Conservation (phyloP, 2,113 vertebrate genomes). For the Electrona antarctica region DNA sequence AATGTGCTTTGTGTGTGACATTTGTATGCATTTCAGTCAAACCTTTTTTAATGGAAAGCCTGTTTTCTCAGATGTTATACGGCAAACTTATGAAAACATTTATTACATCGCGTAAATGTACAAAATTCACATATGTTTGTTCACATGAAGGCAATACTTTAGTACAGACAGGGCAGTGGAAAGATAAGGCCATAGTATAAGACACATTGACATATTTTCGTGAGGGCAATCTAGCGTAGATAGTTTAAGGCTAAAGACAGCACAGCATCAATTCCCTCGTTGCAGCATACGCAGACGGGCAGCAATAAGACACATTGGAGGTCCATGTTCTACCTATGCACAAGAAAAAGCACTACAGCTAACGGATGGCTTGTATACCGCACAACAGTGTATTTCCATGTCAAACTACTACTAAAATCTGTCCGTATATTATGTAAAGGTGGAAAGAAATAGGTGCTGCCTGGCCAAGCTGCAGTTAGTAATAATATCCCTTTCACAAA, state of each 20-base stretch:
- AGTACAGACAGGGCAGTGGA: slow-evolving; percentile 44
- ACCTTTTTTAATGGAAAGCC: slow-evolving; percentile 42
- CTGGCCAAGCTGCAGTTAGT: slow-evolving; percentile 11
- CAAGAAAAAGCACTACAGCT: slow-evolving; percentile 9
- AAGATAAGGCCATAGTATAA: slow-evolving; percentile 58
- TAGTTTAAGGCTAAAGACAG: slow-evolving; percentile 6
- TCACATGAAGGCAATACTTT: slow-evolving; percentile 57
- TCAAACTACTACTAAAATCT: slow-evolving; percentile 18
- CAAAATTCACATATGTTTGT: slow-evolving; percentile 72
- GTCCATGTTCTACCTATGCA: slow-evolving; percentile 7
- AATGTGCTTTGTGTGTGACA: slow-evolving; percentile 61
- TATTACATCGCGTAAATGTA: slow-evolving; percentile 76
- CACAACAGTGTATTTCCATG: slow-evolving; percentile 16
- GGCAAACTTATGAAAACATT: slow-evolving; percentile 72
- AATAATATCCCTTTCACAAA: neutral
- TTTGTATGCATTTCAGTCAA: slow-evolving; percentile 71
- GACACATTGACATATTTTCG: slow-evolving; percentile 37
- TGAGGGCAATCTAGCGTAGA: slow-evolving; percentile 32
- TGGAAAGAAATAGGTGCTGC: slow-evolving; percentile 19
- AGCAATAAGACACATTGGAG: neutral
- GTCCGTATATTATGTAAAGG: neutral
- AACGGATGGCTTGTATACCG: slow-evolving; percentile 19
- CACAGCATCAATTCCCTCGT: slow-evolving; percentile 6
- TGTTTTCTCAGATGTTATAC: neutral
- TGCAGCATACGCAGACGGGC: slow-evolving; percentile 37